Conservation (phyloP, 1,140 invertebrate species). For the Bombus sylvicola region DNA sequence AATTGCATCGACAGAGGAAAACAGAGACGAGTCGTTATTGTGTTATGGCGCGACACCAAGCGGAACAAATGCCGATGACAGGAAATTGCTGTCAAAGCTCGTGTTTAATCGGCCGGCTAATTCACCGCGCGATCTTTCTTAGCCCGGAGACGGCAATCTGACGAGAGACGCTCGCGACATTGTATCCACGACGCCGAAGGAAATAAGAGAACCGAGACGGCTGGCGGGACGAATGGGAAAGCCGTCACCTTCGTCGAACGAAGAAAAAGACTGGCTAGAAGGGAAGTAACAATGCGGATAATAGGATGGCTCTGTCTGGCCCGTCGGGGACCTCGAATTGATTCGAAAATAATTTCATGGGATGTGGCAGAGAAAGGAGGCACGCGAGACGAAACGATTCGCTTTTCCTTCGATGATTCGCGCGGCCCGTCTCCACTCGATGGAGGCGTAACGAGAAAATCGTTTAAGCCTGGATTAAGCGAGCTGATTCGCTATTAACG, state of each 20-base stretch:
- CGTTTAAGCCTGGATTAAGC: conserved; percentile 51
- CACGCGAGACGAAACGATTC: conserved; percentile 3
- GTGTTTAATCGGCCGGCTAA: conserved; percentile 44
- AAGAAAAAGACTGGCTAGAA: not conserved
- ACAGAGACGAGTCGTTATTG: conserved; percentile 11
- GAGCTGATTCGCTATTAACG: conserved; percentile 52
- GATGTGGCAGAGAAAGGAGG: not conserved
- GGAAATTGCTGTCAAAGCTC: conserved; percentile 40
- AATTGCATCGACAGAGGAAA: conserved; percentile 22
- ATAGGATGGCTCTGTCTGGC: conserved; percentile 48
- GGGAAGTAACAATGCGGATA: conserved; percentile 57
- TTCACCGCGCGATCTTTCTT: conserved; percentile 18
- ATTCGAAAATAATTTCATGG: conserved; percentile 65
- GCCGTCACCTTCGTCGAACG: not conserved
- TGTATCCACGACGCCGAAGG: not conserved
- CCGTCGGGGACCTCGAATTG: conserved; percentile 34
- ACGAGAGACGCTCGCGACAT: not conserved
- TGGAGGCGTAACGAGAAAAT: conserved; percentile 46
- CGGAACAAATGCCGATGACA: conserved; percentile 44
- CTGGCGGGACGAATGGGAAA: not conserved
- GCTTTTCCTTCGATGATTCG: not conserved
- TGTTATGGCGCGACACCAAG: conserved; percentile 21
- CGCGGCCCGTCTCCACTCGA: not conserved
- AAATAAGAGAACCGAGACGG: not conserved
- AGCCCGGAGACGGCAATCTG: not conserved